Evolutionary conservation across 2,797 vertebrate species (phyloP), one percentile per base, ranked within the genome.

Genomic region (Poecilia velifera): DNA sequence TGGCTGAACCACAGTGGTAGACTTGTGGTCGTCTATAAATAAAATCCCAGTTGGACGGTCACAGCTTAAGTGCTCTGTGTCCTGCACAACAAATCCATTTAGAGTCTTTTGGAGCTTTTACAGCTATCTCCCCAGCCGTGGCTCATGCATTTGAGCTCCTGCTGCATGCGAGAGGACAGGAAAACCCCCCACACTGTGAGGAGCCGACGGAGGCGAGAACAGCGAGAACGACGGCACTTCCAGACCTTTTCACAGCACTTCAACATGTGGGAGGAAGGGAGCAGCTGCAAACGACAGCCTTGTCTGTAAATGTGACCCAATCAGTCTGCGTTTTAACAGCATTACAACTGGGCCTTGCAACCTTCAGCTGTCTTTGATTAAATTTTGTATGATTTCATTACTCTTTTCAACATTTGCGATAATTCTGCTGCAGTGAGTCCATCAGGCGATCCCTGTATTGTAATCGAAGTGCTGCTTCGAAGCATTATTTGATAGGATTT

Each of bases 21-120:
- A 84, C 10, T 76, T 77, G 31, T 76, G 66, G 78, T 80, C 6
- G 49, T 78, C 73, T 81, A 76, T 79, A 72, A 85, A 81, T 85
- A 83, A 82, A 78, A 72, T 43, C 45, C 66, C n/a, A n/a, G 28
- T 81, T 75, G 75, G 41, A 46, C 36, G 49, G 45, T 82, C 72
- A 25, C 25, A 76, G 41, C 78, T 78, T 59, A 46, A 76, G 57
- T 53, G 62, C 41, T 82, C 46, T 78, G 49, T 78, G 45, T 75
- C 36, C 43, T 71, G 74, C 39, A 74, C 66, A 83, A 41, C 36
- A 71, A 36, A 81, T 80, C 80, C 77, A 78, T 84, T 79, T 47
- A 14, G 22, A 71, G 68, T 79, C 43, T 49, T 59, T 82, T 13
- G 49, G 12, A 53, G 66, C 68, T 86, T 82, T 64, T 80, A 77